phyloP scores from a whole-genome alignment of 2,797 vertebrate species.

The Mastacembelus armatus region DNA sequence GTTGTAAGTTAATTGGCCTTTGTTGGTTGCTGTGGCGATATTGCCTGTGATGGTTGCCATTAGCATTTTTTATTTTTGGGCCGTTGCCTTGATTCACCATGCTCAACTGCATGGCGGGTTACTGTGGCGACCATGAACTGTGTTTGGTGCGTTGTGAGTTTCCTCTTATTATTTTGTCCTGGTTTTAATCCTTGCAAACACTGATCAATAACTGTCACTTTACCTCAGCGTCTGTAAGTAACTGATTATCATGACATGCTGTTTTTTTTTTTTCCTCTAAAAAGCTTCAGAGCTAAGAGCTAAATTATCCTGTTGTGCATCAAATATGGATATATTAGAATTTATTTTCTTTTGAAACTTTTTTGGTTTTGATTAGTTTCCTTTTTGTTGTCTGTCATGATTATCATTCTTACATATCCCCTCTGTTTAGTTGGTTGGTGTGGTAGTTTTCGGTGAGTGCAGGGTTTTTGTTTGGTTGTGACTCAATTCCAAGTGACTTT shows the following conservation, averaged over 20 bases:
- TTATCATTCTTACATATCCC: constrained; percentile 85
- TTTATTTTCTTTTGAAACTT: constrained; percentile 61
- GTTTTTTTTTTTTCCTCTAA: constrained; percentile 42
- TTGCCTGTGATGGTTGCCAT: constrained; percentile 89
- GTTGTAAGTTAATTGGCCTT: constrained; percentile 87
- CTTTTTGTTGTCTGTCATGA: constrained; percentile 85
- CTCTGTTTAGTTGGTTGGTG: constrained; percentile 85
- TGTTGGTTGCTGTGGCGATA: constrained; percentile 89
- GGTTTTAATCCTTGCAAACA: constrained; percentile 82
- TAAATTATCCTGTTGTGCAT: constrained; percentile 62
- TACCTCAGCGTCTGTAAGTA: constrained; percentile 80
- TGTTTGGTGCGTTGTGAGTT: constrained; percentile 89
- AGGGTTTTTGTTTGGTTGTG: constrained; percentile 80
- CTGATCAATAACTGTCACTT: constrained; percentile 85
- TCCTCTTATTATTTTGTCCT: constrained; percentile 84
- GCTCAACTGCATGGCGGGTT: constrained; percentile 87
- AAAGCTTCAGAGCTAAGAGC: constrained; percentile 54
- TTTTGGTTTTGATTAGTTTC: constrained; percentile 61
- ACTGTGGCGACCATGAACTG: constrained; percentile 87
- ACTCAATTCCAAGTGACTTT: constrained; percentile 81
- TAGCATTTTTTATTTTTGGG: constrained; percentile 81
- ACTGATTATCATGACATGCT: constrained; percentile 84
- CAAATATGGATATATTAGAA: constrained; percentile 58
- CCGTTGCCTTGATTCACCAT: constrained; percentile 88
- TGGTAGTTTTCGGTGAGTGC: constrained; percentile 84